Evolutionary conservation across 2,888 invertebrate species (phyloP).

Genomic region (Ommatoiulus sabulosus): DNA sequence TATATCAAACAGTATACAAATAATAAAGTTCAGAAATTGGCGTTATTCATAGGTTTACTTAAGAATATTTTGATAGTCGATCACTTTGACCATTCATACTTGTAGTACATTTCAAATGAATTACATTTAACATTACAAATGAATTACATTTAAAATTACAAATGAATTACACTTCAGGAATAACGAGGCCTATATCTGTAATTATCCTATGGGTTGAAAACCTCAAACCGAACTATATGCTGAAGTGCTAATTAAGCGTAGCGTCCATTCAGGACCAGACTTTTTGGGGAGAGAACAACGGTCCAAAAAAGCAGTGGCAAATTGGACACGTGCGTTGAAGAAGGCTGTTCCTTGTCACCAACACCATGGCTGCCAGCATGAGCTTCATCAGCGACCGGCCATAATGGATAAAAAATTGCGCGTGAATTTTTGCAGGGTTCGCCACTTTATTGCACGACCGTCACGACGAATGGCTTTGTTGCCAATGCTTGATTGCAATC

Average conservation of each 20-base stretch:
- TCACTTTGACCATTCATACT: too few species aligned
- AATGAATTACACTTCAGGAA: too few species aligned
- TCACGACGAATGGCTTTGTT: constrained; percentile 31
- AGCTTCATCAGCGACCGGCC: background rate
- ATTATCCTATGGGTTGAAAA: background rate
- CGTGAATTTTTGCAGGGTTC: constrained; percentile 5
- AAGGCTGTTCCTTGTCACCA: background rate
- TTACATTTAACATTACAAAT: too few species aligned
- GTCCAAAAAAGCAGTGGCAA: background rate
- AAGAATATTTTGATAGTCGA: too few species aligned
- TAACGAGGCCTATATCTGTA: too few species aligned
- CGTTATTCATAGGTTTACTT: too few species aligned
- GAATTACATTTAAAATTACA: too few species aligned
- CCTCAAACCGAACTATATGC: background rate
- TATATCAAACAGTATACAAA: too few species aligned
- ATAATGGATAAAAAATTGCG: constrained; percentile 43
- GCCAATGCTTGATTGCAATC: constrained; percentile 23
- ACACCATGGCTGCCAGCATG: constrained; percentile 15
- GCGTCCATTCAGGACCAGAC: background rate
- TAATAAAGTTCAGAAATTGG: too few species aligned
- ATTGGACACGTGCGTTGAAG: background rate
- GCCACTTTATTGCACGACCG: constrained; percentile 35
- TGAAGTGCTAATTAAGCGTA: background rate
- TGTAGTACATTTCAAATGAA: too few species aligned
- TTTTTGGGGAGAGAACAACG: background rate